phyloP scores from a whole-genome alignment of 2,797 vertebrate genomes.

The Sebastes iracundus region DNA sequence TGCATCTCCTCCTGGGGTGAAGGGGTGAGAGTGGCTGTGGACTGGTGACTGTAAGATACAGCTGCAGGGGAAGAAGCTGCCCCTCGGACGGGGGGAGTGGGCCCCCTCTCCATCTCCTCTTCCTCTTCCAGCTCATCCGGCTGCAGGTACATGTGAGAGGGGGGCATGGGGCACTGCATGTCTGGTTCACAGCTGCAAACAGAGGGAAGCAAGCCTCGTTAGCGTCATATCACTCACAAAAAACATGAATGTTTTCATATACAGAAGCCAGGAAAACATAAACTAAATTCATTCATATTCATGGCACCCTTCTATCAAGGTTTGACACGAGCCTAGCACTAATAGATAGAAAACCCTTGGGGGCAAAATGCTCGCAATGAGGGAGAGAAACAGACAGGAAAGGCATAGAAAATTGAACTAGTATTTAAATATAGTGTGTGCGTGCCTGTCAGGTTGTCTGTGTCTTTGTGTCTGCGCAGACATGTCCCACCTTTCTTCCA shows the following conservation, averaged over 20 bases:
- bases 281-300: slow-evolving; percentile 63
- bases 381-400: slow-evolving; percentile 23
- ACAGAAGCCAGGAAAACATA: slow-evolving; percentile 45
- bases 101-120: slow-evolving; percentile 93
- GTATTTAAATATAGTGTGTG: slow-evolving; percentile 36
- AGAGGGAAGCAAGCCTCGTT: slow-evolving; percentile 63
- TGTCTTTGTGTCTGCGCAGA: slow-evolving; percentile 38
- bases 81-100: slow-evolving; percentile 94
- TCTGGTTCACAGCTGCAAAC: slow-evolving; percentile 92
- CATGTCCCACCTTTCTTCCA: slow-evolving; percentile 89
- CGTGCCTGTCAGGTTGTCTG: slow-evolving; percentile 38
- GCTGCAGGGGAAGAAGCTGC: slow-evolving; percentile 96
- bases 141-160: slow-evolving; percentile 96
- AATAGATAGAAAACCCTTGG: slow-evolving; percentile 50
- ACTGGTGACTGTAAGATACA: slow-evolving; percentile 97
- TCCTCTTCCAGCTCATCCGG: slow-evolving; percentile 94
- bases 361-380: slow-evolving; percentile 34
- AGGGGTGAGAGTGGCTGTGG: slow-evolving; percentile 96
- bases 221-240: slow-evolving; percentile 54
- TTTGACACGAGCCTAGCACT: slow-evolving; percentile 53
- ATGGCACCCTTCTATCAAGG: slow-evolving; percentile 60
- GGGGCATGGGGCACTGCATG: slow-evolving; percentile 92
- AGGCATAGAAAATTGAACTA: slow-evolving; percentile 10
- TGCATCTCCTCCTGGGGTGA: slow-evolving; percentile 97
- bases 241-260: slow-evolving; percentile 45